Evolutionary conservation across 2,797 vertebrate species (phyloP), one percentile per base, ranked within the genome.

Genomic region (Allobates femoralis): DNA sequence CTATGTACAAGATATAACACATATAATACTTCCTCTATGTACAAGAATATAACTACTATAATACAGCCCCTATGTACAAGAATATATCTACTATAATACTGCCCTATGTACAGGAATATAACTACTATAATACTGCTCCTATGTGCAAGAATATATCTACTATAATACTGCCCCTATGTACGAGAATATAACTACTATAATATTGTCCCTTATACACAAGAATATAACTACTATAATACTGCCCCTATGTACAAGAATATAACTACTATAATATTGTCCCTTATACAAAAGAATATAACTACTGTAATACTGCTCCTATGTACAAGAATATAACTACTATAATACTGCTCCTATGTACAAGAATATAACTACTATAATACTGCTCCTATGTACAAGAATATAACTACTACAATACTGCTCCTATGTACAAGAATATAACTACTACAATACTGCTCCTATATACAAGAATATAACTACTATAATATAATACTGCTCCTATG

Each of bases 191-290:
- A 69, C 66, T 62, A 69, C 32, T 69, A 69, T 67, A 69, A 69
- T 37, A 69, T 32, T 69, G 66, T 32, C 7, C 32, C 32, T n/a
- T 69, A 69, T 69, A 4, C 37, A 69, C 66, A 69, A 37, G 66
- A 69, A 69, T 69, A 69, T 62, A 62, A 26, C n/a, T 26, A 62
- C 58, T 62, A 62, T 62, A 73, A 73, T 50, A 50, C 69, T 73
- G 23, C 37, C 37, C 67, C 41, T 41, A 23, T n/a, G 21, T 71
- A 23, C 67, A 71, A 41, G 19, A 23, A 37, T 41, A 69, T 23
- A 69, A 69, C 67, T 69, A 37, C 67, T 67, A 67, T 19, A 67
- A 67, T 67, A 67, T 6, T 67, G 16, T 30, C 3, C 64, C 64
- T 34, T 58, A 8, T 58, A 66, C 64, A 34, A n/a, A n/a, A n/a